These are phyloP conservation scores for Microcebus lehilahytsara DNA, from an alignment of 2,113 vertebrate genomes.

Conservation along the genomic window DNA sequence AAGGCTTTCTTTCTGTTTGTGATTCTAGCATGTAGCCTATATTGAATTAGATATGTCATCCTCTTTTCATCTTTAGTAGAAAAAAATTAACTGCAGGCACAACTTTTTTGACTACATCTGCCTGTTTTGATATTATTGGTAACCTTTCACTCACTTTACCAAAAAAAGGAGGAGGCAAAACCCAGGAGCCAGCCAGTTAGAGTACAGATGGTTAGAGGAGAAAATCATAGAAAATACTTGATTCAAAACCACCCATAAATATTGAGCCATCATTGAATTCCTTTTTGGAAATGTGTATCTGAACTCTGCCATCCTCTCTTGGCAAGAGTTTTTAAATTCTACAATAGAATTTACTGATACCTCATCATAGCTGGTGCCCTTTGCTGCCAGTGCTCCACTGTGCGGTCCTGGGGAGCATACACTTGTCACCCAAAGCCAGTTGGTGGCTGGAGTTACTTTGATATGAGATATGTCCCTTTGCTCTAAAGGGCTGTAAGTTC, in stretches of 20 bases:
- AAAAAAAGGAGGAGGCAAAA: not conserved
- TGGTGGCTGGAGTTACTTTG: not conserved
- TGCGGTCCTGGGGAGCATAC: not conserved
- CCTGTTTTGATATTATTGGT: conserved; percentile 49
- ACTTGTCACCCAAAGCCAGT: not conserved
- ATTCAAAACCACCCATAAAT: not conserved
- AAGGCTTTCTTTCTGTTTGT: not conserved
- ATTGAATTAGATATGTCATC: not conserved
- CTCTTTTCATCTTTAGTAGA: not conserved
- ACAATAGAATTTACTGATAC: not conserved
- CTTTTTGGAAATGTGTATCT: not conserved
- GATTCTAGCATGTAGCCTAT: not conserved
- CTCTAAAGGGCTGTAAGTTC: not conserved
- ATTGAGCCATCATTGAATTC: not conserved
- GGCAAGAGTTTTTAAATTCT: not conserved
- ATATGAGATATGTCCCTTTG: not conserved
- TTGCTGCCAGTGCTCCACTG: not conserved
- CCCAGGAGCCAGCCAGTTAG: not conserved
- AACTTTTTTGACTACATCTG: conserved; percentile 18
- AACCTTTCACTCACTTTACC: conserved; percentile 59
- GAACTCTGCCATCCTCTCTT: not conserved
- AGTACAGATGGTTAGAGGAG: not conserved
- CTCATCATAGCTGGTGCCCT: not conserved
- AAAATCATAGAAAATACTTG: not conserved
- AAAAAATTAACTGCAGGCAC: not conserved